Evolutionary conservation across 2,888 invertebrate genomes (phyloP), one percentile per base, ranked within the genome.

Genomic region (Altica lythri): DNA sequence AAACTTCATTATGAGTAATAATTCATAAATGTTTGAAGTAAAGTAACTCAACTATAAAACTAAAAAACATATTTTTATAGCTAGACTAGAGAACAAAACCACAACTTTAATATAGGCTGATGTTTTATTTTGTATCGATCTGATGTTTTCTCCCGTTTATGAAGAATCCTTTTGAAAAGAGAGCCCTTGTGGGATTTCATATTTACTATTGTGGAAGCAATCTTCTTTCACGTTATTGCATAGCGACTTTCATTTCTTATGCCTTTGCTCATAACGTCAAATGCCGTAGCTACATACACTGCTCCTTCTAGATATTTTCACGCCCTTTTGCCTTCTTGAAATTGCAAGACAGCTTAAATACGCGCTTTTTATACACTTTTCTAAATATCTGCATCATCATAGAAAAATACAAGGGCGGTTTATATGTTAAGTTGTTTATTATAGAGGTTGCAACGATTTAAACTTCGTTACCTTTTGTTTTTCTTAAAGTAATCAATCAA

Each of bases 181-280:
- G 53, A 60, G 61, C 61, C 54, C 48, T 59, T 61, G 57, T 51
- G 62, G 65, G 63, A 64, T 66, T 67, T 64, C 60, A 60, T 66
- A 68, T 68, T 67, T 68, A 66, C 68, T 62, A 66, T 65, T 64
- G 67, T 60, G 64, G 61, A 59, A 63, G 64, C 66, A 66, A 65
- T 67, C 64, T 67, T 56, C 66, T 54, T 59, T 55, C 53, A 42
- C 61, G 56, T 59, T 63, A 62, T 62, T 65, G 60, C 60, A 58
- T 58, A 48, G 55, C 54, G 55, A 57, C 54, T 59, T 58, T 57
- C 53, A 56, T 51, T 58, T 54, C 56, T 58, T 58, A 52, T 53
- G 59, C 49, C 55, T 50, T 51, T 55, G 57, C 51, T 50, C 53
- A 55, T 58, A 58, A 53, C 56, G 47, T 45, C 53, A 53, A 55